These are phyloP conservation scores for Alcedo quadribrachys DNA, from an alignment of 2,797 vertebrate genomes.

Conservation along the genomic window DNA sequence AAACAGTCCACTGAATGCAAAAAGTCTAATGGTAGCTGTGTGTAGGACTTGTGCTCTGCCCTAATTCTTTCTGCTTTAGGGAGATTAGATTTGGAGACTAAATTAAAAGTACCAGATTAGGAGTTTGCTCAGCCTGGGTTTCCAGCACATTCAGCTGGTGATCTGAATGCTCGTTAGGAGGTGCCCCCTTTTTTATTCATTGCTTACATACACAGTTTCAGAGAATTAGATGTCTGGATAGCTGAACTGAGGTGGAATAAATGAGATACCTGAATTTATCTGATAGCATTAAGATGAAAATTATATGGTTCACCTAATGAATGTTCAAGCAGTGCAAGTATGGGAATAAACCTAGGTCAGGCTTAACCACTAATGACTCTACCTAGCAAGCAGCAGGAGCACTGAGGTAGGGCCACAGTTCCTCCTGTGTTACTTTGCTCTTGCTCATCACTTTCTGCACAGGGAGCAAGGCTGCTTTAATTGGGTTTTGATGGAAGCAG, in stretches of 20 bases:
- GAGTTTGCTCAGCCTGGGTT: not conserved
- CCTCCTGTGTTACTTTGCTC: not conserved
- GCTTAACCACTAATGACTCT: not conserved
- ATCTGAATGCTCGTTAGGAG: not conserved
- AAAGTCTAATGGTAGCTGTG: not conserved
- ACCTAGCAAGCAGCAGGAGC: not conserved
- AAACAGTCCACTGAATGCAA: not conserved
- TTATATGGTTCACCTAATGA: not conserved
- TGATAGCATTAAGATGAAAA: not conserved
- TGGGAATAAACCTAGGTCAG: not conserved
- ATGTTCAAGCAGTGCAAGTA: not conserved
- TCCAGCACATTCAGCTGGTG: not conserved
- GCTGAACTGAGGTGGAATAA: not conserved
- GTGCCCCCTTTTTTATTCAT: not conserved
- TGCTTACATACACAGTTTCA: not conserved
- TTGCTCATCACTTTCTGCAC: not conserved
- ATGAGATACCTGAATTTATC: not conserved
- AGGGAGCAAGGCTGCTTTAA: not conserved
- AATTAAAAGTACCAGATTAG: not conserved
- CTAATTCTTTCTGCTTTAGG: not conserved
- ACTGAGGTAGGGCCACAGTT: not conserved
- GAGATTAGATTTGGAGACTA: not conserved
- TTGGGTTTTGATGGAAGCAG: not conserved
- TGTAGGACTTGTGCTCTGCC: not conserved
- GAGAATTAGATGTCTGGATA: not conserved